Conservation (phyloP, 2,797 vertebrate genomes). For the Bradypodion pumilum region DNA sequence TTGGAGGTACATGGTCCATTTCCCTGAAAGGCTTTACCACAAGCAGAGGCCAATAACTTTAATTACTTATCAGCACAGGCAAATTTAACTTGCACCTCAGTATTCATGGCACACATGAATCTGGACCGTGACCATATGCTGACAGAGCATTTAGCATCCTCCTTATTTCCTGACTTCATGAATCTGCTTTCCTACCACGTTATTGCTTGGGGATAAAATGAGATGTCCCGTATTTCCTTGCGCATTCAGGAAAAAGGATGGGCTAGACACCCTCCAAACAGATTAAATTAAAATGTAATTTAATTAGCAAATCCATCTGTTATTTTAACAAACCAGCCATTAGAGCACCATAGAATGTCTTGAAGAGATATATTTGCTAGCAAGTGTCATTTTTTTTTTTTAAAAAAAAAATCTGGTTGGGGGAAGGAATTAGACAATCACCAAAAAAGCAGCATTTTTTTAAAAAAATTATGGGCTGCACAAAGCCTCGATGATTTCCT, state of each 20-base stretch:
- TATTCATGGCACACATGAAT: neutral
- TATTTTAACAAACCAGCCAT: neutral
- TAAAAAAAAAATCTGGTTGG: too few species aligned
- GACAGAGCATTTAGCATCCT: neutral
- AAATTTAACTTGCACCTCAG: neutral
- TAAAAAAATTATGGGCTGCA: neutral
- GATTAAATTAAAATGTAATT: neutral
- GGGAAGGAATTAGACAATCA: neutral
- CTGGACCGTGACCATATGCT: neutral
- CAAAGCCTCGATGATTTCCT: conserved; percentile 17
- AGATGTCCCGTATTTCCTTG: neutral
- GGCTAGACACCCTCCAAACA: neutral
- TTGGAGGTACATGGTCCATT: too few species aligned
- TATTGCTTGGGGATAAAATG: neutral
- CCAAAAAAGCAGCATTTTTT: neutral
- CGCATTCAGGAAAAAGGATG: neutral
- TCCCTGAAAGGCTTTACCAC: neutral
- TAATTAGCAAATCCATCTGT: neutral
- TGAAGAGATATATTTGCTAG: neutral
- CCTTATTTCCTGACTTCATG: neutral
- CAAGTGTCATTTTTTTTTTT: neutral
- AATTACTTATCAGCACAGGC: too few species aligned
- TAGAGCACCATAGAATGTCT: neutral
- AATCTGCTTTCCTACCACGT: neutral
- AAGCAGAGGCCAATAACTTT: neutral